Base-by-base conservation (phyloP, 2,113 vertebrate species). In the Larimichthys polyactis region DNA sequence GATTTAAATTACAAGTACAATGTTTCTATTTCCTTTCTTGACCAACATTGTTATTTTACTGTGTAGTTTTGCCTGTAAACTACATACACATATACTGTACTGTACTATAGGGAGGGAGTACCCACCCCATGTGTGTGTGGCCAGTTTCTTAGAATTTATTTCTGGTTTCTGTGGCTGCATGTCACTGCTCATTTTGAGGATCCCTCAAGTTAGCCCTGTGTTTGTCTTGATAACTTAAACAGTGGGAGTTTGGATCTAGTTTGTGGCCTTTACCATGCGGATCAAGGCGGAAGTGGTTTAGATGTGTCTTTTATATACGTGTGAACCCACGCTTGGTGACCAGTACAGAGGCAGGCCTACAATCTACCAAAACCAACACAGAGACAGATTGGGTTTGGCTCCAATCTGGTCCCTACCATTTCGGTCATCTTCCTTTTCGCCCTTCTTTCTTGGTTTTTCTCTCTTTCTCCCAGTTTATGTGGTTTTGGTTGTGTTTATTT, bases 221-320 rank as follows among this genome's bases (percentile, higher is more conserved):
- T 93, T 92, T 91, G 57, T 66, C 85, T 78, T 80, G 79, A 89
- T 93, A 92, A 82, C 59, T 82, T 91, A 94, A 95, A 93, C 90
- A 92, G 62, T 79, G 70, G 73, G 70, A 78, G 75, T 79, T 84
- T 75, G 73, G 60, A 90, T 88, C 69, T 73, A 87, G 63, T 60
- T 79, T 90, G 69, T 78, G 77, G 87, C 51, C 71, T 85, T 81
- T 32, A 72, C 71, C 32, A 9, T 77, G 43, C 52, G 84, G 79
- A 92, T 85, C 59, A 72, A 79, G 40, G 73, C 52, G 66, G 81
- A 85, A 89, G 89, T 81, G 86, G 90, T 86, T 48, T 46, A 43
- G 52, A 89, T 90, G 62, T 79, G 49, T 75, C 72, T 29, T 88
- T 90, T 88, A 89, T 55, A 71, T 85, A 58, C 64, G 22, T 71